Evolutionary conservation across 2,888 invertebrate genomes (phyloP).

Genomic region (Tenthredo livida): DNA sequence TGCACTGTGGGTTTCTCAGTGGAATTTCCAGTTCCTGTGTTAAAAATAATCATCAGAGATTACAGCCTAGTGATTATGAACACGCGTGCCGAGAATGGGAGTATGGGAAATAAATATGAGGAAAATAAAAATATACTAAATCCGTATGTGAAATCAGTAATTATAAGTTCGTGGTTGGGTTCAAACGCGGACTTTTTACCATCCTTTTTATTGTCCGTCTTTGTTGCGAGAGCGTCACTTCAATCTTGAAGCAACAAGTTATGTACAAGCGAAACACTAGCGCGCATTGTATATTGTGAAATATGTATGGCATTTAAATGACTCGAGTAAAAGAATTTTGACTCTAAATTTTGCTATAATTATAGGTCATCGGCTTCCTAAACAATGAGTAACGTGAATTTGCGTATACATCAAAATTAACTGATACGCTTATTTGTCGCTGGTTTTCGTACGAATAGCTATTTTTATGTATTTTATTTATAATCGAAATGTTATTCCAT

Average conservation of each 20-base stretch:
- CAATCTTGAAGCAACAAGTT: conserved; percentile 18
- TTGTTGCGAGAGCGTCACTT: conserved; percentile 8
- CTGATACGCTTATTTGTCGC: not conserved
- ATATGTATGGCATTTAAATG: not conserved
- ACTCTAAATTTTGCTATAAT: not conserved
- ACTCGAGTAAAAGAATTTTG: not conserved
- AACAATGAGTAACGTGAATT: no score
- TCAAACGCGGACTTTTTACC: not conserved
- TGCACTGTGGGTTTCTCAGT: conserved; percentile 1
- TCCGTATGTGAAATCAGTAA: not conserved
- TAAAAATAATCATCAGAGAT: conserved; percentile 32
- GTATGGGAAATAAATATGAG: not conserved
- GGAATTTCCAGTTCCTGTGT: conserved; percentile 34
- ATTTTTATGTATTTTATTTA: not conserved
- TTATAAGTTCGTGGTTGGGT: not conserved
- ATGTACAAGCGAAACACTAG: not conserved
- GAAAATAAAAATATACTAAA: not conserved
- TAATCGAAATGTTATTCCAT: not conserved
- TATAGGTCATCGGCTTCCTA: not conserved
- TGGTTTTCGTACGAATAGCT: not conserved
- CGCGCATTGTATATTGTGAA: not conserved
- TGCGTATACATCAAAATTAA: not conserved
- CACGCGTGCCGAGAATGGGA: not conserved
- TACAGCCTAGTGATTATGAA: not conserved
- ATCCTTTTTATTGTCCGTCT: not conserved